Conservation (phyloP, 2,797 vertebrate species). For the Fratercula arctica region DNA sequence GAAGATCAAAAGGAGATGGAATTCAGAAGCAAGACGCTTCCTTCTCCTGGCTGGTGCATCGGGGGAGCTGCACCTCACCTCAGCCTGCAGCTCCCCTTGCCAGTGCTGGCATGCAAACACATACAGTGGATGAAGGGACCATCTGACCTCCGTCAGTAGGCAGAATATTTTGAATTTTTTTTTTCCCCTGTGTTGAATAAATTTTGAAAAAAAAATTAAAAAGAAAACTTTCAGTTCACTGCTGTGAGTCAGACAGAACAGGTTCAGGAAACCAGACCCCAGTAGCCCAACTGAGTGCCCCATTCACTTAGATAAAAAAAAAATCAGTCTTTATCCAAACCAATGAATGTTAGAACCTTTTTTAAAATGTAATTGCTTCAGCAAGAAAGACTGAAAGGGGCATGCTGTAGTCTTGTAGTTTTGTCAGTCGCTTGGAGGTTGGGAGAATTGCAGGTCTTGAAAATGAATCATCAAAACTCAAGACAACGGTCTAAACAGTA, state of each 20-base stretch:
- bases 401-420: not conserved
- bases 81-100: rapidly evolving
- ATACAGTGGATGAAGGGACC: not conserved
- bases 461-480: not conserved
- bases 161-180: not conserved
- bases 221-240: not conserved
- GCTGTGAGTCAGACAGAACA: not conserved
- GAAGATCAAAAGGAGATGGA: not conserved
- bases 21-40: not conserved
- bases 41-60: not conserved
- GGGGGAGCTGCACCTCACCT: not conserved
- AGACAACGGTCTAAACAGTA: not conserved
- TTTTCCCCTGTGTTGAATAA: not conserved
- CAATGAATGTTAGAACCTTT: not conserved
- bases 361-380: not conserved
- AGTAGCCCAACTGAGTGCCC: not conserved
- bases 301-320: not conserved
- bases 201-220: not conserved
- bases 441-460: not conserved
- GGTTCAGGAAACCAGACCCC: not conserved
- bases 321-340: not conserved
- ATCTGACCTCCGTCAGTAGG: not conserved
- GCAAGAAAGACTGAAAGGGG: not conserved
- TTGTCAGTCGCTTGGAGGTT: rapidly evolving
- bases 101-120: not conserved